phyloP scores from a whole-genome alignment of 2,888 invertebrate genomes.

The Dryomyza anilis region DNA sequence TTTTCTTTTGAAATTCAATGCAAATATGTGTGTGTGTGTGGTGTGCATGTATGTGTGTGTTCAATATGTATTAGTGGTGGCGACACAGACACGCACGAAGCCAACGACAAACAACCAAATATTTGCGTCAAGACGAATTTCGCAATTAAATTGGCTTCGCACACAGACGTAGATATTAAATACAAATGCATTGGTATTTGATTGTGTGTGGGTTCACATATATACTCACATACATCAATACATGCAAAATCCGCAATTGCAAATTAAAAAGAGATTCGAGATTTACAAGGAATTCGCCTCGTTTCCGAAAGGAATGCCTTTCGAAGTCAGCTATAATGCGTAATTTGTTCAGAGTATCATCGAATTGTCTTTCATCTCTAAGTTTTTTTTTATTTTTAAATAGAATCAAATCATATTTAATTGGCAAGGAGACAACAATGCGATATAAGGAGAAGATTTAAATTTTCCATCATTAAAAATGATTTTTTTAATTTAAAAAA shows the following conservation, averaged over 20 bases:
- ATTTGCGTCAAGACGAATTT: constrained; percentile 56
- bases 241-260: not conserved
- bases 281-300: constrained; percentile 45
- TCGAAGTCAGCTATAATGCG: too few species aligned
- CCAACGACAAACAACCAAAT: constrained; percentile 46
- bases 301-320: constrained; percentile 60
- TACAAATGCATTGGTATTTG: not conserved
- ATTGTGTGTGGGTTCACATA: constrained; percentile 29
- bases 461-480: too few species aligned
- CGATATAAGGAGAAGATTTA: too few species aligned
- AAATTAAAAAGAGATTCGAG: not conserved
- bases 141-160: constrained; percentile 56
- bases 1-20: constrained; percentile 11
- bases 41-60: constrained; percentile 9
- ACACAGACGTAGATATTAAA: too few species aligned
- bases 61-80: not conserved
- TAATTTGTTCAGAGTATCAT: too few species aligned
- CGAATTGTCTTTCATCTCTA: too few species aligned
- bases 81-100: constrained; percentile 11
- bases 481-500: too few species aligned
- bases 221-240: constrained; percentile 1
- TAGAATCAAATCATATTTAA: too few species aligned
- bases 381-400: too few species aligned
- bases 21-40: not conserved
- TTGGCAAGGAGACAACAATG: too few species aligned